These are phyloP conservation scores for Heterochromis multidens DNA, from an alignment of 2,113 vertebrate genomes.

Conservation along the genomic window DNA sequence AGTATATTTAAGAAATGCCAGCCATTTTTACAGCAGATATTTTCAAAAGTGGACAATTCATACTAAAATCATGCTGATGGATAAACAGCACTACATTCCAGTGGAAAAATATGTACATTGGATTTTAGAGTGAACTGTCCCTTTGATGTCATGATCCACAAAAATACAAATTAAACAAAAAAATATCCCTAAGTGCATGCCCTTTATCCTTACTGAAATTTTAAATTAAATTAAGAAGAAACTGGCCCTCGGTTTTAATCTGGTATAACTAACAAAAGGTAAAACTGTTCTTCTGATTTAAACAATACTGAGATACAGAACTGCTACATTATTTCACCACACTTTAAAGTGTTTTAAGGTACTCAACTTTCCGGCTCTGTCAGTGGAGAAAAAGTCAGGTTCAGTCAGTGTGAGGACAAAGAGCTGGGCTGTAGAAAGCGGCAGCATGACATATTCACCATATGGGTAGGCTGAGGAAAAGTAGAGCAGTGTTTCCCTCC, in stretches of 20 bases:
- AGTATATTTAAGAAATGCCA: neutral
- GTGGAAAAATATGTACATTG: neutral
- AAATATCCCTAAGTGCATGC: neutral
- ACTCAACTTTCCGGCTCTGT: neutral
- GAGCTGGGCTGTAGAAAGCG: slow-evolving; percentile 23
- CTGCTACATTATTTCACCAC: neutral
- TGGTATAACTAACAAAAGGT: no score
- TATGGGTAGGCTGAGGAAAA: slow-evolving; percentile 50
- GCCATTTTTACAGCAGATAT: neutral
- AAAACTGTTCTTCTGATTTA: no score
- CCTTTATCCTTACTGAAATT: neutral
- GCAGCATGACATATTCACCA: slow-evolving; percentile 54
- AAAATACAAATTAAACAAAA: neutral
- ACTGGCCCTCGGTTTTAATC: no score
- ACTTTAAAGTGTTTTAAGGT: neutral
- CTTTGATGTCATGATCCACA: neutral
- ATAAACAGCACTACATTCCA: neutral
- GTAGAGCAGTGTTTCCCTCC: slow-evolving; percentile 64
- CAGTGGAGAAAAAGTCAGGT: slow-evolving; percentile 13
- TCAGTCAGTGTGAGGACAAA: slow-evolving; percentile 50
- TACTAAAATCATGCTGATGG: neutral
- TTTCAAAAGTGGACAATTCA: neutral
- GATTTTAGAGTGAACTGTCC: neutral
- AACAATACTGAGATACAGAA: neutral
- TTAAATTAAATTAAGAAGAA: no score